Base-by-base conservation (phyloP, 2,888 invertebrate species). In the Aradus depressus region DNA sequence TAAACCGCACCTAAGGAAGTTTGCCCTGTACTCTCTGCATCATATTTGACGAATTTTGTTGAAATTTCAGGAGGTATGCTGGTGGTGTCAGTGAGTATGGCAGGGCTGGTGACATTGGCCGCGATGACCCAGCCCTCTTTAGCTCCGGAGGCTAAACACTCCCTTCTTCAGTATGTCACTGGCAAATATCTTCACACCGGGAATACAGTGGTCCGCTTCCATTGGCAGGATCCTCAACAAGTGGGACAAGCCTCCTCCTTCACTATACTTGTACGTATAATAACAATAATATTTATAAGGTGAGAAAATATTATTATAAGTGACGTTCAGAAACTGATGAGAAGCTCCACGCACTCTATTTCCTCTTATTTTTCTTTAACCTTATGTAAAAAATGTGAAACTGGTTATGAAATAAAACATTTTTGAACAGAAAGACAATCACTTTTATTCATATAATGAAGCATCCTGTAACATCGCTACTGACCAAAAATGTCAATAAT, bases 221-320 rank as follows among this genome's bases (percentile, higher is more conserved):
- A 89, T 62, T 93, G 92, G 92, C 77, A 80, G 55, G 91, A 91
- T 68, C 91, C 91, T 16, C 82, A 86, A 63, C 72, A 79, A 12
- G 93, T 93, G 21, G 93, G 92, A 37, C 87, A 84, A 67, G 90
- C 90, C 26, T 86, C 91, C 77, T 86, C 87, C 66, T 92, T 93
- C 71, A 83, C 81, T 51, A 85, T 92, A 60, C 72, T 75, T 68
- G 77, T 77, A 64, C 64, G 63, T 37, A 16, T 16, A 14, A 12
- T 28, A 8, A 10, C 12, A 8, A 10, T 28, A 28, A 10, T 10
- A 10, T 28, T 35, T 35, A 10, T 10, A 35, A 10, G 14, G 31
- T 28, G 31, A 28, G 6, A 10, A 28, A 28, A 28, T n/a, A n/a
- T n/a, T n/a, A n/a, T n/a, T n/a, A n/a, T n/a, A n/a, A n/a, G n/a